These are phyloP conservation scores for Drosophila parabipectinata DNA, from an alignment of 1,140 invertebrate species.

Conservation along the genomic window DNA sequence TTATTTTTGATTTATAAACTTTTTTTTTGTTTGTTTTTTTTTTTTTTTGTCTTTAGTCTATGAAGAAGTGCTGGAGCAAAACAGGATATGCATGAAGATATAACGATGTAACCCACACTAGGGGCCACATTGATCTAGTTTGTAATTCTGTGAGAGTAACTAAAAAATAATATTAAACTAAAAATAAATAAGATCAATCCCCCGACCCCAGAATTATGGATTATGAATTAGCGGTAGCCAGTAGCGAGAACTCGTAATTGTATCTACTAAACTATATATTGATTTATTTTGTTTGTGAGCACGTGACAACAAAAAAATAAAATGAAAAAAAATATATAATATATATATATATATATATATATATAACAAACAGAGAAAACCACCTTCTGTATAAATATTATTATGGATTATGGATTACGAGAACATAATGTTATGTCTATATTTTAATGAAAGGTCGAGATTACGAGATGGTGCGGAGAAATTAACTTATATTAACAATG, in stretches of 20 bases:
- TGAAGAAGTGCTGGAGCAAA: constrained; percentile 30
- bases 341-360: background rate
- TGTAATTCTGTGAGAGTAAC: constrained; percentile 42
- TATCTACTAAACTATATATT: constrained; percentile 39
- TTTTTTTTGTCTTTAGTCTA: constrained; percentile 8
- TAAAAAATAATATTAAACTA: background rate
- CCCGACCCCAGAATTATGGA: constrained; percentile 16
- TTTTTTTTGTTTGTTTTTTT: constrained; percentile 10
- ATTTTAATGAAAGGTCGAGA: constrained; percentile 49
- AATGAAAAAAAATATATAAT: background rate
- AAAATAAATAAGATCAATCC: constrained; percentile 11
- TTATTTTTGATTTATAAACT: constrained; percentile 13
- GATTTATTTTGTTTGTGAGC: constrained; percentile 32
- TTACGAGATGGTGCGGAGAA: constrained; percentile 23
- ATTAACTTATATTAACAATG: constrained; percentile 74
- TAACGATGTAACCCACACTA: constrained; percentile 57
- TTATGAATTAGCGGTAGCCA: constrained; percentile 29
- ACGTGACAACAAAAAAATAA: constrained; percentile 2
- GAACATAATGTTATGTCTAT: constrained; percentile 56
- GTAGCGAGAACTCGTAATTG: constrained; percentile 19
- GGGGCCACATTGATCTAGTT: constrained; percentile 71
- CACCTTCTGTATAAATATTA: constrained; percentile 67
- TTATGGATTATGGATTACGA: constrained; percentile 46
- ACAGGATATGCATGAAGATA: constrained; percentile 34
- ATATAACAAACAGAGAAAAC: constrained; percentile 24